A percentile compares a stretch with the other conserved stretches of the same genome.
These are phyloP conservation scores for Oxycera nigricornis DNA, from an alignment of 2,888 invertebrate genomes.

Conservation along the genomic window DNA sequence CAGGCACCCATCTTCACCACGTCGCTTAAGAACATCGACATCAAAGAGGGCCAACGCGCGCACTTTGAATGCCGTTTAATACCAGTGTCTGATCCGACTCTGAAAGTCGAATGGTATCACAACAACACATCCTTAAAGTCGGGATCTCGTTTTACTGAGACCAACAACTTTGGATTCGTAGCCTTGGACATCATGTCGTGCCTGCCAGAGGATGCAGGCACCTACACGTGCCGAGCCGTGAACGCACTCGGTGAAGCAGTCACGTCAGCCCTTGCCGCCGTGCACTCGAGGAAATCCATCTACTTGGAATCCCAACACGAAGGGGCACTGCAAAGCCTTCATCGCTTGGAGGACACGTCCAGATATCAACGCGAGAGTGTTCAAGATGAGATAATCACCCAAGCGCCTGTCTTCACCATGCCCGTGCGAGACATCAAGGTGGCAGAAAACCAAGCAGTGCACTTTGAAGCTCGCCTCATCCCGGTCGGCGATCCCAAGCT, in stretches of 20 bases:
- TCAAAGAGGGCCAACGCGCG: slow-evolving; percentile 92
- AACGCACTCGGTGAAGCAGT: slow-evolving; percentile 93
- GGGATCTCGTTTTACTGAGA: slow-evolving; percentile 94
- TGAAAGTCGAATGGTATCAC: slow-evolving; percentile 96
- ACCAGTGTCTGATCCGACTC: slow-evolving; percentile 90
- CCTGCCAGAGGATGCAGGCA: slow-evolving; percentile 95
- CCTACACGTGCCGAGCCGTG: slow-evolving; percentile 91
- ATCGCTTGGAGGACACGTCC: slow-evolving; percentile 81
- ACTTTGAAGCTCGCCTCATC: slow-evolving; percentile 92
- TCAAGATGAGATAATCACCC: slow-evolving; percentile 80
- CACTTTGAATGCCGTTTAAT: slow-evolving; percentile 94
- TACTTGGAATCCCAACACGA: slow-evolving; percentile 89
- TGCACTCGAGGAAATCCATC: slow-evolving; percentile 85
- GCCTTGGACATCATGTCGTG: slow-evolving; percentile 95
- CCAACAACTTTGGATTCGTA: slow-evolving; percentile 97
- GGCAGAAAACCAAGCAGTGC: slow-evolving; percentile 90
- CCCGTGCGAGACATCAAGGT: slow-evolving; percentile 86
- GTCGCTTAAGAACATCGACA: slow-evolving; percentile 88
- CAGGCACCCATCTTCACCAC: slow-evolving; percentile 94
- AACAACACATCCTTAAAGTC: slow-evolving; percentile 89
- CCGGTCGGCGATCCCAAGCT: slow-evolving; percentile 93
- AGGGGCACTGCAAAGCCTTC: slow-evolving; percentile 79
- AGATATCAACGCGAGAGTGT: slow-evolving; percentile 75
- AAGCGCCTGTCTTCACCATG: slow-evolving; percentile 91
- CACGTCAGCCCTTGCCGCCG: slow-evolving; percentile 85